Conservation (phyloP, 2,797 vertebrate genomes). For the Falco columbarius region DNA sequence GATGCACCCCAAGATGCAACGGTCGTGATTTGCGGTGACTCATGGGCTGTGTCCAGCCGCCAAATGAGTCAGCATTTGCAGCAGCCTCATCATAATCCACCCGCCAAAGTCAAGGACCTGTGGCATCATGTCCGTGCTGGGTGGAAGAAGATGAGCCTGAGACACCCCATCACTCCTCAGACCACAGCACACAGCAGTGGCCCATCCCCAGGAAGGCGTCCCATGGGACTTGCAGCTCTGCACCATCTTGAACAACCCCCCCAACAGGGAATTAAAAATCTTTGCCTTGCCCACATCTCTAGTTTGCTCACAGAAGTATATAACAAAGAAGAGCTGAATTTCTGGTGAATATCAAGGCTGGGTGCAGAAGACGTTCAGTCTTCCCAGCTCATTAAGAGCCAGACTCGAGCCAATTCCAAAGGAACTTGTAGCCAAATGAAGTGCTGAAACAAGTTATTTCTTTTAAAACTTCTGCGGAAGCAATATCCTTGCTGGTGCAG, state of each 20-base stretch:
- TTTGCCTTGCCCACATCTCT: background rate
- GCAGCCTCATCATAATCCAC: background rate
- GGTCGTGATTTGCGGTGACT: conserved; percentile 11
- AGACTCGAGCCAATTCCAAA: background rate
- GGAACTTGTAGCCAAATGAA: conserved; percentile 30
- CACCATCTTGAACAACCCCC: background rate
- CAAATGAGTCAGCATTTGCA: conserved; percentile 16
- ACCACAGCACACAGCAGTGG: background rate
- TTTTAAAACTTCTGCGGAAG: background rate
- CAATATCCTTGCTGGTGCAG: background rate
- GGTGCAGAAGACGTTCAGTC: conserved; percentile 1
- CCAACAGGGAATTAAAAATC: background rate
- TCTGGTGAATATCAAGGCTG: background rate
- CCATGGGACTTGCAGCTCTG: background rate
- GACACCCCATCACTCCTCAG: rapidly evolving
- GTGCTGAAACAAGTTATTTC: conserved; percentile 31
- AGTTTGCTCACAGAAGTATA: background rate
- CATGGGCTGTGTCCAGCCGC: background rate
- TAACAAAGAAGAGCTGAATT: background rate
- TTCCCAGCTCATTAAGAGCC: conserved; percentile 42
- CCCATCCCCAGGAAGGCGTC: background rate
- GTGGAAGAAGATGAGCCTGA: background rate
- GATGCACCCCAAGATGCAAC: background rate
- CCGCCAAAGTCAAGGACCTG: background rate
- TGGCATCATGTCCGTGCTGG: rapidly evolving